Percentiles rank a stretch among this genome's conserved stretches.
Evolutionary conservation across 2,888 invertebrate genomes (phyloP).

Genomic region (Minunthozetes semirufus): DNA sequence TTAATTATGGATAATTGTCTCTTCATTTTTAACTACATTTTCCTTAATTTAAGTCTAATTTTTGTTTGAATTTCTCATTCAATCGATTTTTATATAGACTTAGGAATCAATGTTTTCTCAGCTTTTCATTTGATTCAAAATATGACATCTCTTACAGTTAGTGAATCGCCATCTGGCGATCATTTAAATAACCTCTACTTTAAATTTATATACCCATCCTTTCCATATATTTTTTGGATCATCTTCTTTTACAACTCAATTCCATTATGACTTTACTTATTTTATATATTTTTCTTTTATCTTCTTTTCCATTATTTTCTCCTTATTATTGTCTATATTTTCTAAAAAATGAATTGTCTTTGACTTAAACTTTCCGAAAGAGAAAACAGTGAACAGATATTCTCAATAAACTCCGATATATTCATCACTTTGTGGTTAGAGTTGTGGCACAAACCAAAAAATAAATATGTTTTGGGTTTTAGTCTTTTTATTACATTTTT

Average conservation of each 20-base stretch:
- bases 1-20: too few species aligned
- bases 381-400: too few species aligned
- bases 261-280: not conserved
- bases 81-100: not conserved
- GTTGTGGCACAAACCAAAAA: not conserved
- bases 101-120: not conserved
- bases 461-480: not conserved
- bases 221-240: not conserved
- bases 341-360: too few species aligned
- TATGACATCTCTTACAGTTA: not conserved
- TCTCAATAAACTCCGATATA: not conserved
- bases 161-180: not conserved
- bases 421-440: not conserved
- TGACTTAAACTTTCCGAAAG: too few species aligned
- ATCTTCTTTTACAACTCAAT: not conserved
- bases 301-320: not conserved
- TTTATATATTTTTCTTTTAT: not conserved
- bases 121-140: too few species aligned
- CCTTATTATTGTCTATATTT: not conserved
- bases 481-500: conserved; percentile 7
- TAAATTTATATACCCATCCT: not conserved
- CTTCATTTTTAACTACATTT: too few species aligned
- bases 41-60: too few species aligned
- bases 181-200: not conserved
- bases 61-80: not conserved